phyloP scores from a whole-genome alignment of 2,797 vertebrate genomes.

The Galagoides demidoff region DNA sequence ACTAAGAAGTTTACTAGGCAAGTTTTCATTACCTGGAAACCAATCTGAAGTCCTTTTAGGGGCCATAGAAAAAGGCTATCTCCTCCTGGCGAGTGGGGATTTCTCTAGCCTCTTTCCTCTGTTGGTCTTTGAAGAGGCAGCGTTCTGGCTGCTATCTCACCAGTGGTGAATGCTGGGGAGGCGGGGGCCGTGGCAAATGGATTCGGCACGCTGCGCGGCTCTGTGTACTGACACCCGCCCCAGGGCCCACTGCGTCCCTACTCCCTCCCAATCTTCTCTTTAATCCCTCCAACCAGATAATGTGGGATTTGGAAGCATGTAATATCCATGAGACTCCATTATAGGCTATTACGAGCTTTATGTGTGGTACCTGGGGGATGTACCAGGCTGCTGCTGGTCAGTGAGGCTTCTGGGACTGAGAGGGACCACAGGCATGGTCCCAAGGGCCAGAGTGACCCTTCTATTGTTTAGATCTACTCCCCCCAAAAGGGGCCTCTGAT shows the following conservation, averaged over 20 bases:
- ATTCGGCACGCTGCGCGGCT: slow-evolving; percentile 77
- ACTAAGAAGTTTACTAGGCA: slow-evolving; percentile 40
- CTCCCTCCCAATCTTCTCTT: slow-evolving; percentile 78
- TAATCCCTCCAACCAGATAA: slow-evolving; percentile 84
- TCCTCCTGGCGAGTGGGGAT: background rate
- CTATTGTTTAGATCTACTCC: background rate
- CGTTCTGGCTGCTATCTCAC: background rate
- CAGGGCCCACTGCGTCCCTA: slow-evolving; percentile 63
- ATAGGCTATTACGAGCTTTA: slow-evolving; percentile 83
- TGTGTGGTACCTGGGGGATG: slow-evolving; percentile 64
- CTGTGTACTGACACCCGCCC: slow-evolving; percentile 82
- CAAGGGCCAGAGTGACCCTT: slow-evolving; percentile 15
- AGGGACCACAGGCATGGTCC: background rate
- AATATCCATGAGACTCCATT: slow-evolving; percentile 85
- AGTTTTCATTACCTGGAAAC: slow-evolving; percentile 48
- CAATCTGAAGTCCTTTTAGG: slow-evolving; percentile 37
- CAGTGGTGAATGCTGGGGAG: slow-evolving; percentile 65
- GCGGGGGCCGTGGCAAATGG: slow-evolving; percentile 77
- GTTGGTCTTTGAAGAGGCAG: slow-evolving; percentile 62
- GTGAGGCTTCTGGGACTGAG: background rate
- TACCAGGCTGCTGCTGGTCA: slow-evolving; percentile 53
- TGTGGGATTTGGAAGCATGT: slow-evolving; percentile 84
- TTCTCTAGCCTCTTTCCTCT: background rate
- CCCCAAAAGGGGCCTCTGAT: slow-evolving; percentile 4
- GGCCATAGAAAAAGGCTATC: background rate